Evolutionary conservation across 2,113 vertebrate species (phyloP).

Genomic region (Scortum barcoo): DNA sequence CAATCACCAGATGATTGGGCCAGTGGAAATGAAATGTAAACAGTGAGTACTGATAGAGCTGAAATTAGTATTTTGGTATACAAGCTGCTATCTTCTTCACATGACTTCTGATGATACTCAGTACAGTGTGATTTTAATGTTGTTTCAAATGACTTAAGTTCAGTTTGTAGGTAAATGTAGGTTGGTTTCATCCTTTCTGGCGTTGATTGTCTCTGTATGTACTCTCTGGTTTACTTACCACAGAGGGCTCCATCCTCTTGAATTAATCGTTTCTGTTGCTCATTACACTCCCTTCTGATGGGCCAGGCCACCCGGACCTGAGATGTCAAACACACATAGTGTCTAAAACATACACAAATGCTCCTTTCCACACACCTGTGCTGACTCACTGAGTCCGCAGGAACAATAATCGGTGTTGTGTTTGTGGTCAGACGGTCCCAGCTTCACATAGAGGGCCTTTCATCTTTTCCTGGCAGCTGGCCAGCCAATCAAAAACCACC

Average conservation of each 20-base stretch:
- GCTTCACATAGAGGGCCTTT: conserved; percentile 24
- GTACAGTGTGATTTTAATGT: neutral
- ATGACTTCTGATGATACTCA: neutral
- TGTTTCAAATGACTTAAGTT: neutral
- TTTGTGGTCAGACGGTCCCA: conserved; percentile 21
- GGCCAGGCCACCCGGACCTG: conserved; percentile 50
- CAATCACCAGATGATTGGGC: neutral
- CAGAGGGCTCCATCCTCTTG: conserved; percentile 35
- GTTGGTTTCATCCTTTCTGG: neutral
- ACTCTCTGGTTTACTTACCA: neutral
- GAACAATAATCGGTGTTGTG: conserved; percentile 37
- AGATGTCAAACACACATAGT: neutral
- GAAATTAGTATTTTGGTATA: neutral
- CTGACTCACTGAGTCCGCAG: conserved; percentile 4
- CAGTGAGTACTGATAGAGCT: neutral
- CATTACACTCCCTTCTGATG: conserved; percentile 34
- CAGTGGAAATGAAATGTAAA: neutral
- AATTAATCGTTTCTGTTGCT: conserved; percentile 51
- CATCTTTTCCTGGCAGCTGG: conserved; percentile 21
- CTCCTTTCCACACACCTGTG: conserved; percentile 30
- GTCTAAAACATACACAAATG: neutral
- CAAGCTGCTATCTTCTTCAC: too few relatives aligned
- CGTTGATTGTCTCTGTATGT: neutral
- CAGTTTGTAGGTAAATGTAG: neutral
- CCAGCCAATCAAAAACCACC: conserved; percentile 34